Evolutionary conservation across 2,113 vertebrate genomes (phyloP).

Genomic region (Eudyptes chrysolophus): DNA sequence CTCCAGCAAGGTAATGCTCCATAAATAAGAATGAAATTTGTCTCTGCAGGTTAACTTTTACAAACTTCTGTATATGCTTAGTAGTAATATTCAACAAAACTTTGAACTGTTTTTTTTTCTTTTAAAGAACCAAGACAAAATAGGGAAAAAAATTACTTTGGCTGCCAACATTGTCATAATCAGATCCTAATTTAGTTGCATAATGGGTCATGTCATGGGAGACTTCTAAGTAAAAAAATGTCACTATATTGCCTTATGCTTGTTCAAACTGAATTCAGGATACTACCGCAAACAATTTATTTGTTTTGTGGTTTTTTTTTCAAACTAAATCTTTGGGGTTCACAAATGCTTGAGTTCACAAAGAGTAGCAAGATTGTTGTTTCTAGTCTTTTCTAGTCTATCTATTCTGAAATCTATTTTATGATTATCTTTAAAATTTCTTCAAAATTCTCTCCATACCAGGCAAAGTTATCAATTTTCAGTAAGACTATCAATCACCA

Average conservation of each 20-base stretch:
- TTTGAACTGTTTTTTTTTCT: rapidly evolving
- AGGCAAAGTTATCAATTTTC: background rate
- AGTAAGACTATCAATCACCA: background rate
- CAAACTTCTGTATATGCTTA: background rate
- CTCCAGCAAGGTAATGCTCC: background rate
- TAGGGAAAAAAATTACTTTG: background rate
- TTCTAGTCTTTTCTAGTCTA: background rate
- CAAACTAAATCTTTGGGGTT: background rate
- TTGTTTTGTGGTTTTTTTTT: background rate
- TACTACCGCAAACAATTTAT: background rate
- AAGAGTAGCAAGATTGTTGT: background rate
- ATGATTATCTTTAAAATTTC: background rate
- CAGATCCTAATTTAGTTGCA: background rate
- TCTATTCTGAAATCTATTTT: background rate
- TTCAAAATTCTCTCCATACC: background rate
- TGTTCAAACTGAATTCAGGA: background rate
- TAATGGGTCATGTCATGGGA: background rate
- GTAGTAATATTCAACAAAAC: background rate
- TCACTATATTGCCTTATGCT: background rate
- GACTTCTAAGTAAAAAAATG: background rate
- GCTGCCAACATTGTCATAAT: background rate
- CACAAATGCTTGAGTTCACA: background rate
- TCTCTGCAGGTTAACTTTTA: background rate
- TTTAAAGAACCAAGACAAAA: background rate
- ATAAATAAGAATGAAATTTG: background rate